Conservation (phyloP, 35 echinoderm and acorn worm species). For the Acanthaster planci region DNA sequence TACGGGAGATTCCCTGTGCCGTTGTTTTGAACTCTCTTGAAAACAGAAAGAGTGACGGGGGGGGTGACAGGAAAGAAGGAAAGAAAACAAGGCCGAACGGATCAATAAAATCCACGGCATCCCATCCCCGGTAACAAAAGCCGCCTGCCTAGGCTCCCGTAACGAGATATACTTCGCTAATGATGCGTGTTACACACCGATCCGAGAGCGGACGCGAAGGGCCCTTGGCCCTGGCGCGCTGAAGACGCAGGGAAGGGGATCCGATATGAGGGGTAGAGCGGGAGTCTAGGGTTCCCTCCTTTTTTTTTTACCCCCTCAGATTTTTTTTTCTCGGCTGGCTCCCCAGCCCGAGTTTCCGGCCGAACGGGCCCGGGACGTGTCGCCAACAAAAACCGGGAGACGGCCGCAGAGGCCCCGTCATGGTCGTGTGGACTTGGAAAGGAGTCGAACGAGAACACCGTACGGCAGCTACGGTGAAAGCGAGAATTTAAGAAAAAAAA, state of each 20-base stretch:
- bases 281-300: background rate
- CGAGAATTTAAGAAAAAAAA: no score
- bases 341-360: constrained; percentile 6
- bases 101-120: constrained; percentile 13
- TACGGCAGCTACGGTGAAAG: no score
- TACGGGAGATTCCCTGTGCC: constrained; percentile 2
- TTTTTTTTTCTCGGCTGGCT: background rate
- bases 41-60: background rate
- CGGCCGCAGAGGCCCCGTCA: background rate
- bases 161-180: constrained; percentile 24
- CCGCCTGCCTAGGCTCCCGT: background rate
- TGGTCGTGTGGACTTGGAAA: constrained; percentile 14
- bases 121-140: background rate
- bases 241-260: background rate
- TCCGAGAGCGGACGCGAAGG: background rate
- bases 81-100: background rate
- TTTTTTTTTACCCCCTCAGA: no score
- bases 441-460: background rate
- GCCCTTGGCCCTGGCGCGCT: constrained; percentile 1
- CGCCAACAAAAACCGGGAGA: constrained; percentile 7
- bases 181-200: constrained; percentile 27
- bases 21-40: background rate
- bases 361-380: background rate
- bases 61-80: no score
- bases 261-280: background rate